Conservation (phyloP, 2,797 vertebrate species). For the Lithobates sylvaticus region DNA sequence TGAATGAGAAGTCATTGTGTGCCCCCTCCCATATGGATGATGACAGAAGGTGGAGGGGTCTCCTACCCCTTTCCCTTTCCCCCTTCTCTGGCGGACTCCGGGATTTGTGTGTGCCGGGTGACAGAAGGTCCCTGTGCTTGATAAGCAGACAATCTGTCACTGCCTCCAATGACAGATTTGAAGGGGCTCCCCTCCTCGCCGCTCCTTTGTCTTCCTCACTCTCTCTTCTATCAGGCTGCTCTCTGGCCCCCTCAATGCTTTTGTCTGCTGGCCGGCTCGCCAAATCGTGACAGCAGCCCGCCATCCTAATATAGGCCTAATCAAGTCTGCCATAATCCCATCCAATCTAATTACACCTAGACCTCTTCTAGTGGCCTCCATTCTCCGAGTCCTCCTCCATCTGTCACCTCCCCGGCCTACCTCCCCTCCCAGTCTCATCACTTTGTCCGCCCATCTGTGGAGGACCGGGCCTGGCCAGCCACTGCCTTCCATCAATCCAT, state of each 20-base stretch:
- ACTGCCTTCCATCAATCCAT: not conserved
- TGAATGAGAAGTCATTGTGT: not conserved
- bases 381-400: conserved; percentile 74
- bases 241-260: conserved; percentile 49
- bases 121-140: conserved; percentile 72
- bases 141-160: conserved; percentile 73
- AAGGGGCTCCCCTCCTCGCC: conserved; percentile 63
- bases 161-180: conserved; percentile 68
- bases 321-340: conserved; percentile 71
- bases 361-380: conserved; percentile 65
- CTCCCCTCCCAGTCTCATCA: no score
- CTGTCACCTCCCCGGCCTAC: conserved; percentile 69
- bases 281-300: conserved; percentile 69
- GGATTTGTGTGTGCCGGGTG: conserved; percentile 67
- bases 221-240: conserved; percentile 62
- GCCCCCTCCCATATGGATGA: not conserved
- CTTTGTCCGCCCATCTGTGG: conserved; percentile 56
- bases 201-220: conserved; percentile 61
- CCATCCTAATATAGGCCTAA: conserved; percentile 70
- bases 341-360: conserved; percentile 77
- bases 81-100: conserved; percentile 60
- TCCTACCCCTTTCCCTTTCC: conserved; percentile 10
- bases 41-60: conserved; percentile 50
- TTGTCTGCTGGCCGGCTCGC: conserved; percentile 58
- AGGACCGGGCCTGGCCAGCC: no score